Base-by-base conservation (phyloP, 1,140 invertebrate genomes). In the Tetramorium alpestre region DNA sequence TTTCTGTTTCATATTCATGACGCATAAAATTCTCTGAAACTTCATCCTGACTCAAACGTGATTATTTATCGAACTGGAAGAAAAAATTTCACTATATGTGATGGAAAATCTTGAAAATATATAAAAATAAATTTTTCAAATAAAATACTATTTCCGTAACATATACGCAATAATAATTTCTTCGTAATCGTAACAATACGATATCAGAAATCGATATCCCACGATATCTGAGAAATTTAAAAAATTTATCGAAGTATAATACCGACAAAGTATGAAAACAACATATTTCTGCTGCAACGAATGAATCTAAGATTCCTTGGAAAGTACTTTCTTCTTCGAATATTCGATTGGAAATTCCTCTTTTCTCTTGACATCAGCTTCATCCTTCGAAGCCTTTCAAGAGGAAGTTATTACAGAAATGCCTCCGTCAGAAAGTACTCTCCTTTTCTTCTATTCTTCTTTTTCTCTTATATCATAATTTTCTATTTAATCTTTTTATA, bases 301-400 rank as follows among this genome's bases (percentile, higher is more conserved):
- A 84, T 49, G 41, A 73, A 49, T 38, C 41, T 25, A 25, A 33
- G 22, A 84, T 44, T 49, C 69, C 11, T 47, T 58, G 11, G 11
- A 28, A 47, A 64, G 28, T 44, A 28, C 54, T 73, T 22, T 25
- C 18, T 73, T 33, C n/a, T 16, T 47, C 69, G 41, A 49, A 75
- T 75, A 82, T 82, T 72, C 67, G 80, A 84, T 84, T 84, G 69
- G 54, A 77, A 25, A 69, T 82, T 84, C 69, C 69, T 60, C 69
- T 60, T 75, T 84, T 84, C 69, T 84, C 25, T 54, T 25, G 18
- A 60, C 69, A 75, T 84, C 80, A 75, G 25, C 41, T 75, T 41
- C 54, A 60, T 47, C 67, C 41, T 69, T 28, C 22, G 51, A 73
- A 73, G n/a, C 25, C 25, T 75, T 75, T 84, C 80, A 75, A 16